Conservation (phyloP, 64 coral and sea anemone genomes). For the Actinia tenebrosa region DNA sequence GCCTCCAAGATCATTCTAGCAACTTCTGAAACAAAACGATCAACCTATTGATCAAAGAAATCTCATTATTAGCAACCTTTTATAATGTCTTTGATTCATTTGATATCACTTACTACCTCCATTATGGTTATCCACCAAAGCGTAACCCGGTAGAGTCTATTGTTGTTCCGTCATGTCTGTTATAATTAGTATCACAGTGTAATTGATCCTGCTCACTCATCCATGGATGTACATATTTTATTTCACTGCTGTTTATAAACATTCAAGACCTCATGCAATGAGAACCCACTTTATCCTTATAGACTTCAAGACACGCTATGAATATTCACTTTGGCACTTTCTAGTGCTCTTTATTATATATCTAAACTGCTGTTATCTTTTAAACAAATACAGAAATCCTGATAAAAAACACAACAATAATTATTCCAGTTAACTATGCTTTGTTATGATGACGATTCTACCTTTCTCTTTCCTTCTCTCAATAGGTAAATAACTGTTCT, state of each 20-base stretch:
- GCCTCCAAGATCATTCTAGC: neutral
- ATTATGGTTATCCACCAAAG: neutral
- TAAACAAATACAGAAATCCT: neutral
- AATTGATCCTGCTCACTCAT: slow-evolving; percentile 12
- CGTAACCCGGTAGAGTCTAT: neutral
- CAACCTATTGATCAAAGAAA: neutral
- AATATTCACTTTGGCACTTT: neutral
- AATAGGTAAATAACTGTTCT: neutral
- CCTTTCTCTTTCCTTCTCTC: neutral
- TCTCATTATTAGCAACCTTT: neutral
- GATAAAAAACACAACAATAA: neutral
- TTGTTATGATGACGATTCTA: neutral
- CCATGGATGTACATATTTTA: neutral
- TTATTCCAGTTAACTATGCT: neutral
- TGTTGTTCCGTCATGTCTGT: neutral
- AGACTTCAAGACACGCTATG: neutral
- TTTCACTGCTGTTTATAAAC: slow-evolving; percentile 10
- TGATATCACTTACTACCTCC: neutral
- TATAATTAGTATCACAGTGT: neutral
- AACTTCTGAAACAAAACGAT: neutral
- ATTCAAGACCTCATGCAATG: neutral
- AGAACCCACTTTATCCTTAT: neutral
- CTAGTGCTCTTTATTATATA: neutral
- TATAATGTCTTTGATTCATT: neutral
- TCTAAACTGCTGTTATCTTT: neutral